phyloP scores from a whole-genome alignment of 2,113 vertebrate species.

The Castor canadensis region DNA sequence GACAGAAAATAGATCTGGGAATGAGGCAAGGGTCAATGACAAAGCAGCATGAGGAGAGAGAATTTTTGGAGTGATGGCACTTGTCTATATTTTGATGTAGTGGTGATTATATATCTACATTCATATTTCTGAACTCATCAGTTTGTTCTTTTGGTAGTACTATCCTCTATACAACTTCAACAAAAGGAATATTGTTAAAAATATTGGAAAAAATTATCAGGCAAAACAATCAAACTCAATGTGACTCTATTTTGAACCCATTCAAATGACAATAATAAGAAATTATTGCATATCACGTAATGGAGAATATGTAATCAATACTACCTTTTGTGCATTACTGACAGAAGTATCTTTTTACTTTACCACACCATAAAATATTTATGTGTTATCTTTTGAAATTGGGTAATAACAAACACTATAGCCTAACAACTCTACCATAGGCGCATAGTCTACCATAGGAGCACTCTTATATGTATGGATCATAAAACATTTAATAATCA shows the following conservation, averaged over 20 bases:
- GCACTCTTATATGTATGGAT: neutral
- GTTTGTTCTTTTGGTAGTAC: neutral
- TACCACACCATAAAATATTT: neutral
- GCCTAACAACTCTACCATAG: neutral
- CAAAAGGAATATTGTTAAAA: neutral
- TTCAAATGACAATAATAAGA: neutral
- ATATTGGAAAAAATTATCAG: neutral
- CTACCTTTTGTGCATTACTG: neutral
- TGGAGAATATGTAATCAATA: neutral
- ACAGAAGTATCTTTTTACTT: neutral
- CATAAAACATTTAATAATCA: neutral
- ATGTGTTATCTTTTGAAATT: neutral
- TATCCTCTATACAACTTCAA: neutral
- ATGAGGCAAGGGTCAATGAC: neutral
- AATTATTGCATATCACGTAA: neutral
- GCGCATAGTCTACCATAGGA: neutral
- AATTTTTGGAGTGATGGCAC: neutral
- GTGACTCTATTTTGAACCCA: neutral
- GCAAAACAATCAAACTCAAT: neutral
- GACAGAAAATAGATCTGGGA: neutral
- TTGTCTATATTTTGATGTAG: neutral
- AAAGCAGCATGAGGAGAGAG: neutral
- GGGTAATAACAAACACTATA: neutral
- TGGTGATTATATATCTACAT: neutral
- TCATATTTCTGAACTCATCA: neutral